These are phyloP conservation scores for Stegana nigrithorax DNA, from an alignment of 2,888 invertebrate species.

Conservation along the genomic window DNA sequence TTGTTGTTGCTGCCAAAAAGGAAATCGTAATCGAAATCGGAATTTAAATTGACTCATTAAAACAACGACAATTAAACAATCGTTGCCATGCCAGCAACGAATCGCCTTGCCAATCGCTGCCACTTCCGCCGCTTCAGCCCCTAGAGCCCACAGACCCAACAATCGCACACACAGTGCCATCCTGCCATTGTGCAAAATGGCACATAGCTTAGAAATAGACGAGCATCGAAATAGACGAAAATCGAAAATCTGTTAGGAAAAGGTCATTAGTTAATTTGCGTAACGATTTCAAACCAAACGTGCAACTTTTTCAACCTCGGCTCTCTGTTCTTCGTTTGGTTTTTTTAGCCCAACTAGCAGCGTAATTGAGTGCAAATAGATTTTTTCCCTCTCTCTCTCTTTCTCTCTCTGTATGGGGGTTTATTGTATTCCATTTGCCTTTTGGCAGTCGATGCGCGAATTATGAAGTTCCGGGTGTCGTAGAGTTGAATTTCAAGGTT, in stretches of 20 bases:
- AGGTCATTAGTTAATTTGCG: constrained; percentile 59
- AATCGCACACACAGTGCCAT: too few relatives aligned
- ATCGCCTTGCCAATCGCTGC: too few relatives aligned
- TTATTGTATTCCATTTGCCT: constrained; percentile 9
- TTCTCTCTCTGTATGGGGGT: constrained; percentile 8
- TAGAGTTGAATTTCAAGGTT: not conserved
- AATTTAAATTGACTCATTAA: constrained; percentile 62
- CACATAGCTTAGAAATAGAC: too few relatives aligned
- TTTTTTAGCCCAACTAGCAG: not conserved
- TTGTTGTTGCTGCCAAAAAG: too few relatives aligned
- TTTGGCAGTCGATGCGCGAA: constrained; percentile 17
- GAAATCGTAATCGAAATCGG: constrained; percentile 55
- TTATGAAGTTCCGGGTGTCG: not conserved
- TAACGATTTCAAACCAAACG: constrained; percentile 33
- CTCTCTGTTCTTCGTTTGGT: not conserved
- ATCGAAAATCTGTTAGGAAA: constrained; percentile 27
- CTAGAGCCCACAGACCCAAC: too few relatives aligned
- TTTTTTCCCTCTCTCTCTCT: not conserved
- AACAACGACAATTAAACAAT: constrained; percentile 57
- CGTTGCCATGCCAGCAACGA: constrained; percentile 26
- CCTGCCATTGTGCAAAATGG: too few relatives aligned
- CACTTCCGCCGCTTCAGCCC: too few relatives aligned
- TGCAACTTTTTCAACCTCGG: not conserved
- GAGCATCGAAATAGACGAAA: too few relatives aligned
- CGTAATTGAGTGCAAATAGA: constrained; percentile 9